phyloP scores from a whole-genome alignment of 2,888 invertebrate species.

The Rhagonycha lutea region DNA sequence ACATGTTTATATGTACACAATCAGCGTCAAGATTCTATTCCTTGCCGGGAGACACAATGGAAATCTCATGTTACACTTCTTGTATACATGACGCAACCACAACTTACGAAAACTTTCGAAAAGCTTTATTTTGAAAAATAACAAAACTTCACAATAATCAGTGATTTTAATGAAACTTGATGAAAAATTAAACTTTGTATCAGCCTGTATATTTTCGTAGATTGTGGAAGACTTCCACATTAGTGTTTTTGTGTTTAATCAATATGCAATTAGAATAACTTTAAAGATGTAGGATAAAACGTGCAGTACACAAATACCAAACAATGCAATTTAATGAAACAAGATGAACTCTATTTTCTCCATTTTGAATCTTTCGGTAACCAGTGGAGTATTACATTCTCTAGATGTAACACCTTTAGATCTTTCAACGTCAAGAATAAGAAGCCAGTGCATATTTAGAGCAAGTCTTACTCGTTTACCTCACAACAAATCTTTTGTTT shows the following conservation, averaged over 20 bases:
- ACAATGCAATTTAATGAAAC: background rate
- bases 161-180: background rate
- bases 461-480: background rate
- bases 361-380: background rate
- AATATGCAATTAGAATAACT: background rate
- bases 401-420: background rate
- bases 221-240: background rate
- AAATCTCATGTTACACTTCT: conserved; percentile 33
- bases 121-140: conserved; percentile 2
- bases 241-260: background rate
- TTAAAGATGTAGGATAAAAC: background rate
- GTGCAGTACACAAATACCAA: background rate
- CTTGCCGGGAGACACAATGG: conserved; percentile 30
- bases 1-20: conserved; percentile 3
- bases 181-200: background rate
- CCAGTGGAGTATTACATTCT: background rate
- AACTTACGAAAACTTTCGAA: conserved; percentile 24
- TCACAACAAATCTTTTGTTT: background rate
- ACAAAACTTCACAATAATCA: background rate
- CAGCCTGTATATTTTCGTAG: background rate
- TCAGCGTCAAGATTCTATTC: conserved; percentile 30
- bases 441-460: background rate
- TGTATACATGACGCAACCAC: conserved; percentile 32
- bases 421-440: background rate
- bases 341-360: background rate